Base-by-base conservation (phyloP, 2,797 vertebrate species). In the Vultur gryphus region DNA sequence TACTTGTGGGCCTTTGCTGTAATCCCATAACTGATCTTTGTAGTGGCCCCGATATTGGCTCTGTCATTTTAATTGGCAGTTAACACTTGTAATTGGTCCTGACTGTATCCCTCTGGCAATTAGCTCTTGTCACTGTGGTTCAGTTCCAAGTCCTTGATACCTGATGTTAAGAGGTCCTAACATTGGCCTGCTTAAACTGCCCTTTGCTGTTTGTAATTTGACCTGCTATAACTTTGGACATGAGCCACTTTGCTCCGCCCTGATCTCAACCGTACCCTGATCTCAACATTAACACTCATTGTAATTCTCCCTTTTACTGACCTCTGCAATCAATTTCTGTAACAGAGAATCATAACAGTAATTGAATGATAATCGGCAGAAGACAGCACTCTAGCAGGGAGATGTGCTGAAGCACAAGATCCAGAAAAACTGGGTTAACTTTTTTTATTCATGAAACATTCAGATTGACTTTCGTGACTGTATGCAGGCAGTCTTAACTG, bases 61-160 rank as follows among this genome's bases (percentile, higher is more conserved):
- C 54, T 93, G 69, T 93, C 88, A 87, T 93, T 95, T 96, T 96
- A 95, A 96, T 92, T 91, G 95, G 93, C 86, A 94, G 73, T 97
- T 97, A 96, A 89, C 69, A 41, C 81, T 94, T 92, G 75, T 96
- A 95, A 96, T 95, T 94, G 91, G 78, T 93, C 76, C 71, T 92
- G 95, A 54, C 84, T 84, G 61, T 93, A 85, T 83, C 76, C 87
- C 0, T 61, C 75, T 1, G 9, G 73, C 94, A 97, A 95, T 97
- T 97, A 97, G 29, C 88, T 90, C 26, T 92, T 89, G 81, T 85
- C 86, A 61, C 62, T 28, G 55, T 81, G 61, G 84, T 90, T 97
- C 78, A 69, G 67, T 92, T 96, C 77, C 81, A 87, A 84, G 80
- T 89, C 69, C 89, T 89, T 81, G 69, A 76, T 95, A 97, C 75